phyloP scores from a whole-genome alignment of 2,888 invertebrate genomes.

The Hololepta plana region DNA sequence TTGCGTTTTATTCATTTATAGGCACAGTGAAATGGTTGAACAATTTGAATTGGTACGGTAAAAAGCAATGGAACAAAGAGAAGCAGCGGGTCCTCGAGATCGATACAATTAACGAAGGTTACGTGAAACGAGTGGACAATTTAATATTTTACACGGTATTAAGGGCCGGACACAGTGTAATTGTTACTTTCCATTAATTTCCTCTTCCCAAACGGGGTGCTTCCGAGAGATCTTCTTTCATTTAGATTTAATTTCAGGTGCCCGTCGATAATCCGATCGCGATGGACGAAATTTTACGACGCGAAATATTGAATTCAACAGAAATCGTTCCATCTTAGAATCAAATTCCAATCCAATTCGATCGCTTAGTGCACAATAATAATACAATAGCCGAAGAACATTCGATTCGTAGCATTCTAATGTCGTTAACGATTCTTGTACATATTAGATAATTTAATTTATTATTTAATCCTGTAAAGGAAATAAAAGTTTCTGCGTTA shows the following conservation, averaged over 20 bases:
- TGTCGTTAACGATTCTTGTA: no score
- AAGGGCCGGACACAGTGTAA: slow-evolving; percentile 64
- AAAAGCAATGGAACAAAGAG: slow-evolving; percentile 43
- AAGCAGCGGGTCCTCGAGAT: slow-evolving; percentile 44
- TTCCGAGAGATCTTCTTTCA: not conserved
- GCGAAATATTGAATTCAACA: slow-evolving; percentile 13
- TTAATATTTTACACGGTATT: slow-evolving; percentile 64
- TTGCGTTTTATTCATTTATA: slow-evolving; percentile 16
- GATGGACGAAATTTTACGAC: slow-evolving; percentile 15
- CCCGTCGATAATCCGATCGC: slow-evolving; percentile 16
- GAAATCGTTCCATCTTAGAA: no score
- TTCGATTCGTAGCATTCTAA: no score
- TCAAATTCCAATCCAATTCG: no score
- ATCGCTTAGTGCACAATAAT: no score
- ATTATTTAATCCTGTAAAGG: no score
- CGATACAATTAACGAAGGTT: slow-evolving; percentile 48
- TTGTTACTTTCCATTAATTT: slow-evolving; percentile 1
- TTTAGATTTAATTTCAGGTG: slow-evolving; percentile 10
- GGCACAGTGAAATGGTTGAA: slow-evolving; percentile 61
- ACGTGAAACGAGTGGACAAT: slow-evolving; percentile 46
- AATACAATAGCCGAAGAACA: no score
- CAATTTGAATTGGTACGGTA: slow-evolving; percentile 45
- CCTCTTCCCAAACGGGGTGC: no score
- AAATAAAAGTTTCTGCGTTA: no score
- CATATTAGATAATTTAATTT: no score